phyloP scores from a whole-genome alignment of 2,113 vertebrate genomes.

The Salvelinus namaycush region DNA sequence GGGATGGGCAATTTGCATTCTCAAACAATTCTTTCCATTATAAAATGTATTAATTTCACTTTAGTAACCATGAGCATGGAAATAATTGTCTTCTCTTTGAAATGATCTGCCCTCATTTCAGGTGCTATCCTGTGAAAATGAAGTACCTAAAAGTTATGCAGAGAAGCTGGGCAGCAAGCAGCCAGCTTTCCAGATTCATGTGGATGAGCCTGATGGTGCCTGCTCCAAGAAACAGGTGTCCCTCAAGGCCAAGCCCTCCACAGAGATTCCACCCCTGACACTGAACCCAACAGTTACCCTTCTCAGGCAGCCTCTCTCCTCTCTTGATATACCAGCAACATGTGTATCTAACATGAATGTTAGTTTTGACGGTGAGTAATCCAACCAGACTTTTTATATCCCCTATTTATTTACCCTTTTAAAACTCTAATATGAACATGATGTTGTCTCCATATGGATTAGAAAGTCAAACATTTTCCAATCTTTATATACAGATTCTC shows the following conservation, averaged over 20 bases:
- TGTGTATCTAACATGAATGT: slow-evolving; percentile 69
- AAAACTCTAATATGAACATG: too few relatives aligned
- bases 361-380: slow-evolving; percentile 78
- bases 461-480: neutral
- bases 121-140: slow-evolving; percentile 65
- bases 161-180: slow-evolving; percentile 72
- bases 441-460: too few relatives aligned
- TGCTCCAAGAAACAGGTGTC: slow-evolving; percentile 54
- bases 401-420: neutral
- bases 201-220: slow-evolving; percentile 80
- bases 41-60: neutral
- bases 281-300: slow-evolving; percentile 71
- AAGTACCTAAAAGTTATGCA: slow-evolving; percentile 40
- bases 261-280: slow-evolving; percentile 57
- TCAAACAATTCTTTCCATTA: neutral
- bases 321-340: slow-evolving; percentile 71
- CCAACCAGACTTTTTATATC: too few relatives aligned
- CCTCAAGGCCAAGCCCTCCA: slow-evolving; percentile 35
- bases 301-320: slow-evolving; percentile 81
- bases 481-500: slow-evolving; percentile 80
- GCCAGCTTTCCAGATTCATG: slow-evolving; percentile 77
- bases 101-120: slow-evolving; percentile 63
- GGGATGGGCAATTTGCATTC: neutral
- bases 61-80: neutral
- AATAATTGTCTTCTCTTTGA: neutral